Percentiles rank a stretch among this genome's conserved stretches.
These are phyloP conservation scores for Dicycla oo DNA, from an alignment of 2,888 invertebrate species.

Conservation along the genomic window DNA sequence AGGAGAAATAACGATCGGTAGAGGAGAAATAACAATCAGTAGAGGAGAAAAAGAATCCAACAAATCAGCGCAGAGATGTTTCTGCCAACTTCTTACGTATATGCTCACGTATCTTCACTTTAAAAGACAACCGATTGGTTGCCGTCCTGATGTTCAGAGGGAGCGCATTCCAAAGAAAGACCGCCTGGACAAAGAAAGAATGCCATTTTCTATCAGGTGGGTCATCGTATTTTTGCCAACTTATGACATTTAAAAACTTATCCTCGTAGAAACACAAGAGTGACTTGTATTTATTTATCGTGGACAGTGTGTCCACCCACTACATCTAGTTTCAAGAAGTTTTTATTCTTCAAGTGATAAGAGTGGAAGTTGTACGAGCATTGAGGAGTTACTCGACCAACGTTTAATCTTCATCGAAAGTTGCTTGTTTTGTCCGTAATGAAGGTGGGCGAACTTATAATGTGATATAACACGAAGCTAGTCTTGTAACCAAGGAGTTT, in stretches of 20 bases:
- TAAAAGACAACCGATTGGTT: no score
- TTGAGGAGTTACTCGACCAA: slow-evolving; percentile 29
- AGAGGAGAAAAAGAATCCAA: no score
- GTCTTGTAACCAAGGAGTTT: slow-evolving; percentile 18
- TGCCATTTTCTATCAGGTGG: background rate
- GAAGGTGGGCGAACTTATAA: slow-evolving; percentile 35
- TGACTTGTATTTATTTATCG: slow-evolving; percentile 31
- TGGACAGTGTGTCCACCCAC: slow-evolving; percentile 4
- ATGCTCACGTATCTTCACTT: no score
- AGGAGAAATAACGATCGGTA: no score
- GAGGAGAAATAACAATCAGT: no score
- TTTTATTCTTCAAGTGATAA: slow-evolving; percentile 40
- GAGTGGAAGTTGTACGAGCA: slow-evolving; percentile 32
- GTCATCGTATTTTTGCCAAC: background rate
- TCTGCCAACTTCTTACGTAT: no score
- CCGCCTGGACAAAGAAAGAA: no score
- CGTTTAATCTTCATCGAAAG: slow-evolving; percentile 57
- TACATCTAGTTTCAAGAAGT: slow-evolving; percentile 16
- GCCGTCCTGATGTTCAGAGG: no score
- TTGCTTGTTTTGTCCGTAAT: slow-evolving; percentile 43
- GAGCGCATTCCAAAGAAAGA: no score
- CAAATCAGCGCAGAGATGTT: no score
- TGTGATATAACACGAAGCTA: slow-evolving; percentile 35
- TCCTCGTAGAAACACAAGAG: slow-evolving; percentile 12
- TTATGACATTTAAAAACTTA: slow-evolving; percentile 3